These are phyloP conservation scores for Rhynchopsitta pachyrhyncha DNA, from an alignment of 2,113 vertebrate species.

Conservation along the genomic window DNA sequence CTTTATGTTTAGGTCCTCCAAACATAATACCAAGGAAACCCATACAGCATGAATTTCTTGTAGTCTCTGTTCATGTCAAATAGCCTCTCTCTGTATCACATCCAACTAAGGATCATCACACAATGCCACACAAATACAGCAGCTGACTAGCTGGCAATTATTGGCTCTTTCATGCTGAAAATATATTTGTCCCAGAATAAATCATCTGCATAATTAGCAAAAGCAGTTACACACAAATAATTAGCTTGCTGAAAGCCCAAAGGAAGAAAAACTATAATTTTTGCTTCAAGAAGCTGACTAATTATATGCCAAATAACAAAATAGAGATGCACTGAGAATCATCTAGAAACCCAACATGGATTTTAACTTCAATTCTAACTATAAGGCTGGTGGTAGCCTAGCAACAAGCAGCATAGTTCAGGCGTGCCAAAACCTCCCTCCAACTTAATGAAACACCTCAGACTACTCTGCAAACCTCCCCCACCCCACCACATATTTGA, in stretches of 20 bases:
- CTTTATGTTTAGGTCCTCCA: not conserved
- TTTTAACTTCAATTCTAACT: conserved; percentile 64
- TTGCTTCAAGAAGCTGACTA: conserved; percentile 67
- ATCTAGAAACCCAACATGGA: conserved; percentile 52
- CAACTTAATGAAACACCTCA: conserved; percentile 37
- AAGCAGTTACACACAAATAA: conserved; percentile 67
- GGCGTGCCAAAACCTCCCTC: conserved; percentile 51
- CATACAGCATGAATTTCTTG: not conserved
- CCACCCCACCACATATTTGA: not conserved
- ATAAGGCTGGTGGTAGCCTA: conserved; percentile 69
- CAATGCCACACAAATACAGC: conserved; percentile 19
- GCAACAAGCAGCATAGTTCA: conserved; percentile 69
- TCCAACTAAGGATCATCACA: conserved; percentile 40
- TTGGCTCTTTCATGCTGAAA: conserved; percentile 69
- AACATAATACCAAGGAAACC: not conserved
- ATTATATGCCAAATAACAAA: conserved; percentile 61
- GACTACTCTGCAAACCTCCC: conserved; percentile 20
- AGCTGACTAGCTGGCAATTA: conserved; percentile 66
- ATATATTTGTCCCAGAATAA: conserved; percentile 60
- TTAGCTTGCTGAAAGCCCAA: conserved; percentile 65
- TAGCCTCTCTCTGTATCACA: conserved; percentile 7
- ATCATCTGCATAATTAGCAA: conserved; percentile 71
- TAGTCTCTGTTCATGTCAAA: not conserved
- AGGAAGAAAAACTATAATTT: conserved; percentile 69
- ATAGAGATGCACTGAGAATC: conserved; percentile 22